These are phyloP conservation scores for Ramazzottius varieornatus DNA, from an alignment of 2,888 invertebrate species.

Conservation along the genomic window DNA sequence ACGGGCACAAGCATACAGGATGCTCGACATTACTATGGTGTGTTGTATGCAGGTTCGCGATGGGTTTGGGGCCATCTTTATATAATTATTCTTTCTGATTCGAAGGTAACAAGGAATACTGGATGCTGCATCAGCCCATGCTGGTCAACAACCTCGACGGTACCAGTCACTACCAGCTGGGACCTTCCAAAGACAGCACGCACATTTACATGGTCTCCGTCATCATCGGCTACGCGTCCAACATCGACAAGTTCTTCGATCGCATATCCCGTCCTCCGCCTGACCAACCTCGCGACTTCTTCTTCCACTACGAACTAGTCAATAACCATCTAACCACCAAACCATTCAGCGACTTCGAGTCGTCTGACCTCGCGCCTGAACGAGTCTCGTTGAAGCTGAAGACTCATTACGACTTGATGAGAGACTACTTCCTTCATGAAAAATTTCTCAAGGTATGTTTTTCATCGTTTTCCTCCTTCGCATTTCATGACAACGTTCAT, in stretches of 20 bases:
- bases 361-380: not conserved
- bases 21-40: too few relatives aligned
- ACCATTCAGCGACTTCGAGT: not conserved
- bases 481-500: not conserved
- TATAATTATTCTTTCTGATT: not conserved
- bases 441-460: not conserved
- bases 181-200: not conserved
- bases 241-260: not conserved
- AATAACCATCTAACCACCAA: not conserved
- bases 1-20: too few relatives aligned
- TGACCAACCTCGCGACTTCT: not conserved
- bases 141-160: slow-evolving; percentile 1
- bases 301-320: not conserved
- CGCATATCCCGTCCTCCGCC: not conserved
- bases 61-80: not conserved
- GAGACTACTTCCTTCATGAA: not conserved
- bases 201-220: not conserved
- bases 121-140: not conserved
- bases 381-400: not conserved
- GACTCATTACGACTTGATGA: not conserved
- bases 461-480: not conserved
- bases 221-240: not conserved
- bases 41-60: too few relatives aligned
- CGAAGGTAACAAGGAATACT: not conserved
- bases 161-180: not conserved